Conservation (phyloP, 2,797 vertebrate species). For the Pteronotus mesoamericanus region DNA sequence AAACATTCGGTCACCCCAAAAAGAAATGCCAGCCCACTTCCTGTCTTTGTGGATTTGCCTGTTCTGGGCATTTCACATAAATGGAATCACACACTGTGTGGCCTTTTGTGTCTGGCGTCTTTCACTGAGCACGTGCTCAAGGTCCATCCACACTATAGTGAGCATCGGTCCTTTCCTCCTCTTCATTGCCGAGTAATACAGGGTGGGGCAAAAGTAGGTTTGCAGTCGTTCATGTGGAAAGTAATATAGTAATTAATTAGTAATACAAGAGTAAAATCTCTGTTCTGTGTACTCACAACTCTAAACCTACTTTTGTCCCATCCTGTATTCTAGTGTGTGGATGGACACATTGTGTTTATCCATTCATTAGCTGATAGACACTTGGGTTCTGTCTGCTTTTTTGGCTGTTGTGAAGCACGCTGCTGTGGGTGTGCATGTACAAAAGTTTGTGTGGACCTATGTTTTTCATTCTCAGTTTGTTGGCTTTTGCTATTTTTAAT, state of each 20-base stretch:
- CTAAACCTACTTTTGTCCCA: background rate
- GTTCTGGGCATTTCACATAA: background rate
- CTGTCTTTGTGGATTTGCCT: background rate
- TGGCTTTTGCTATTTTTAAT: background rate
- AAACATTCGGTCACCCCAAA: background rate
- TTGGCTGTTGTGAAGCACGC: background rate
- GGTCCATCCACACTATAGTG: rapidly evolving
- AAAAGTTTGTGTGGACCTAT: background rate
- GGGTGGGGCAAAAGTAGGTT: background rate
- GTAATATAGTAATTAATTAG: background rate
- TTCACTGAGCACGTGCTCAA: background rate
- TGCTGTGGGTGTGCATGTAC: too few species aligned
- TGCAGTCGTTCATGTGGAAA: background rate
- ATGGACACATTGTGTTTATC: background rate
- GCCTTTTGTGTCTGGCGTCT: background rate
- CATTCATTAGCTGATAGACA: background rate
- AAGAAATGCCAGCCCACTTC: background rate
- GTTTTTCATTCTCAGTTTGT: background rate
- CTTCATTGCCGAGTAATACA: background rate
- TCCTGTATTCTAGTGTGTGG: background rate
- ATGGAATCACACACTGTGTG: rapidly evolving
- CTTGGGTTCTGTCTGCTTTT: too few species aligned
- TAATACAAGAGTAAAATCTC: background rate
- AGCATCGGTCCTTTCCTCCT: background rate
- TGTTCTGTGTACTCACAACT: background rate